These are phyloP conservation scores for Intellagama lesueurii DNA, from an alignment of 2,797 vertebrate genomes.

Conservation along the genomic window DNA sequence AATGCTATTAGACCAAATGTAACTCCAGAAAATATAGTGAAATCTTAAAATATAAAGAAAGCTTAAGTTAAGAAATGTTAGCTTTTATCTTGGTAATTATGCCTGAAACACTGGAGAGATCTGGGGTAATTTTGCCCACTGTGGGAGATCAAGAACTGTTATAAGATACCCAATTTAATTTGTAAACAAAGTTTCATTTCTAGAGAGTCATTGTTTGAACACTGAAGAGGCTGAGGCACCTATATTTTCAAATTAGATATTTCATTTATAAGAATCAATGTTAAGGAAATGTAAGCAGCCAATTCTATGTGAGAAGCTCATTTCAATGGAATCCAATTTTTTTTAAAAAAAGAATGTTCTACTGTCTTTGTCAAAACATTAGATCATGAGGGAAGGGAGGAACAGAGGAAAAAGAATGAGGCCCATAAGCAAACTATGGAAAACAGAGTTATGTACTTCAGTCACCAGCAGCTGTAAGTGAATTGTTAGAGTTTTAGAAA, in stretches of 20 bases:
- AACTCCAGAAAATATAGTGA: background rate
- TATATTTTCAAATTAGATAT: background rate
- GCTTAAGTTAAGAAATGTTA: background rate
- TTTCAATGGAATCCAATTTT: background rate
- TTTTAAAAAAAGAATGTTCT: background rate
- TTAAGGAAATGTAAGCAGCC: background rate
- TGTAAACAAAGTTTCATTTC: background rate
- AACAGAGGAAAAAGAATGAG: background rate
- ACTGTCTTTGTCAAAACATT: background rate
- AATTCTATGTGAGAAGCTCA: background rate
- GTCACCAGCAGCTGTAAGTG: too few species aligned
- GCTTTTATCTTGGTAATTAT: background rate
- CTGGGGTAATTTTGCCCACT: background rate
- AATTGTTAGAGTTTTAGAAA: too few species aligned
- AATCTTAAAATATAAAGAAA: background rate
- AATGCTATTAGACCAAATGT: too few species aligned
- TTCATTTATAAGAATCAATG: background rate
- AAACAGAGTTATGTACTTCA: too few species aligned
- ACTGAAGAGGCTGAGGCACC: background rate
- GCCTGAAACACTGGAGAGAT: background rate
- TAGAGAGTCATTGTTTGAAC: background rate
- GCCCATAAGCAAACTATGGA: too few species aligned
- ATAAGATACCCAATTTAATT: background rate
- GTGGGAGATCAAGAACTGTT: background rate
- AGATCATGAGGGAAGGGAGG: background rate